These are phyloP conservation scores for Acanthisitta chloris DNA, from an alignment of 2,113 vertebrate genomes.

Conservation along the genomic window DNA sequence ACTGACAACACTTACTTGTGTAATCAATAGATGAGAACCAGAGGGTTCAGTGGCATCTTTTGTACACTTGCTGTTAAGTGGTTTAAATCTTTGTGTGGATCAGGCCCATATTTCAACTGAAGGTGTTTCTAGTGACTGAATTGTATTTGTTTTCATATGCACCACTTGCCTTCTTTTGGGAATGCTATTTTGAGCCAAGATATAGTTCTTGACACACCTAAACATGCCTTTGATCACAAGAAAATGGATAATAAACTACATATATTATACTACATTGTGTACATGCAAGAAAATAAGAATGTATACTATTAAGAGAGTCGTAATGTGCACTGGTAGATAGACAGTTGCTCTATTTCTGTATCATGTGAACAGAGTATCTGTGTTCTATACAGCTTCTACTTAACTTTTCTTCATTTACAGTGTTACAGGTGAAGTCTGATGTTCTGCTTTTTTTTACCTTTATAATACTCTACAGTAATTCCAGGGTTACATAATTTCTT, in stretches of 20 bases:
- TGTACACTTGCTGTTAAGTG: not conserved
- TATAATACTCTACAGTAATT: not conserved
- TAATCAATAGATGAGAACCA: not conserved
- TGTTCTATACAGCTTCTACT: not conserved
- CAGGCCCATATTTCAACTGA: not conserved
- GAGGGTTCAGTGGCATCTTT: not conserved
- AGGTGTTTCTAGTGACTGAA: not conserved
- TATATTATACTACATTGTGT: not conserved
- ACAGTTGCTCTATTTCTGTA: not conserved
- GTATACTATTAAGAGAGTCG: not conserved
- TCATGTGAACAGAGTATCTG: not conserved
- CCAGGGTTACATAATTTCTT: not conserved
- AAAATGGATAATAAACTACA: not conserved
- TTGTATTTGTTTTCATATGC: not conserved
- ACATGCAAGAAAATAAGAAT: not conserved
- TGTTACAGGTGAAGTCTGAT: not conserved
- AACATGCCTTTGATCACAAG: not conserved
- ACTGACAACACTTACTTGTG: not conserved
- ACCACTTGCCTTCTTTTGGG: not conserved
- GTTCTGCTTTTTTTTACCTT: not conserved
- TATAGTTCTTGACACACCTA: not conserved
- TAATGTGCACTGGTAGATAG: not conserved
- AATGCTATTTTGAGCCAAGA: not conserved
- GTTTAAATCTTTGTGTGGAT: not conserved
- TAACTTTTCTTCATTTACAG: not conserved